Percentiles rank a stretch among this genome's conserved stretches.
phyloP scores from a whole-genome alignment of 2,113 vertebrate genomes.

The Oxyruncus cristatus region DNA sequence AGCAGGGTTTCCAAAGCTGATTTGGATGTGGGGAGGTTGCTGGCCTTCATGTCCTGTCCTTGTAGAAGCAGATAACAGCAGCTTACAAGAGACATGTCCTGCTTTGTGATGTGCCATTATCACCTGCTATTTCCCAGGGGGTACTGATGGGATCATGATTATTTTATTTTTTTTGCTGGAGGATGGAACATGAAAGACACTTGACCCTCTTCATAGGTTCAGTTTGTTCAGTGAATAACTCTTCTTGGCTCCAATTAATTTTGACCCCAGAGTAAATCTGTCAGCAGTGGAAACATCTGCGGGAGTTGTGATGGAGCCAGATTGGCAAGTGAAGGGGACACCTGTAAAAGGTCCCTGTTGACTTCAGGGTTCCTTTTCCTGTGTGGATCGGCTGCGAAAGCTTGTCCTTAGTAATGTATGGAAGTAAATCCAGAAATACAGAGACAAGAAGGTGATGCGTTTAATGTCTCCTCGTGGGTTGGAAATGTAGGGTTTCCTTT shows the following conservation, averaged over 20 bases:
- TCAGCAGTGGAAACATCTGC: background rate
- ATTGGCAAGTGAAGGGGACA: background rate
- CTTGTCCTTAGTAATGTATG: background rate
- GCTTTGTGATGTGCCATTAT: background rate
- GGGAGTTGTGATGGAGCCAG: background rate
- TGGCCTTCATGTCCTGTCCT: background rate
- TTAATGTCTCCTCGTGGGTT: rapidly evolving
- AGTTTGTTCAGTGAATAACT: constrained; percentile 17
- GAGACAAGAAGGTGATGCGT: background rate
- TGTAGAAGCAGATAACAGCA: background rate
- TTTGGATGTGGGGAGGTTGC: background rate
- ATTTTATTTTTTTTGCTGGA: background rate
- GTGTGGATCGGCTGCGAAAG: background rate
- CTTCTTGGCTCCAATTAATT: constrained; percentile 18
- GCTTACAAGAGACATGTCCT: background rate
- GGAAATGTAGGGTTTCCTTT: background rate
- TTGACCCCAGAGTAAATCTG: constrained; percentile 17
- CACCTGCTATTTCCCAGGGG: background rate
- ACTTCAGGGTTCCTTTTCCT: background rate
- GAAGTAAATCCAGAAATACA: background rate
- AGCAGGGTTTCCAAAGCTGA: background rate
- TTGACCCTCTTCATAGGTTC: constrained; percentile 7
- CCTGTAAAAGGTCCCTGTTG: background rate
- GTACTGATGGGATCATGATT: background rate
- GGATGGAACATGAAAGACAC: constrained; percentile 7